These are phyloP conservation scores for Platyscapa corneri DNA, from an alignment of 1,140 invertebrate genomes.

Conservation along the genomic window DNA sequence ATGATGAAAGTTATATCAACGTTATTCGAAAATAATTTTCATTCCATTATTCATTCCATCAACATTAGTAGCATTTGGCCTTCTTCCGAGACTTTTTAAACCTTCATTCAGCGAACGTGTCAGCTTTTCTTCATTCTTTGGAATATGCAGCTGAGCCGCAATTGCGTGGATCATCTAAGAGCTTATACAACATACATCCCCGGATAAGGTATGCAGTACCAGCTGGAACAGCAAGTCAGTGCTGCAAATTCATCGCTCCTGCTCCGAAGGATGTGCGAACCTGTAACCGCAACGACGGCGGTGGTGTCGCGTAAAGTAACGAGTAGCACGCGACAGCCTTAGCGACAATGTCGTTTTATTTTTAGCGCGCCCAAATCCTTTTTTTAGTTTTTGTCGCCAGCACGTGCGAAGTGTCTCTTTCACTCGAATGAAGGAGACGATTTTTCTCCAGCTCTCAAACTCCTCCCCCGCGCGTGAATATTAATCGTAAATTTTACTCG, in stretches of 20 bases:
- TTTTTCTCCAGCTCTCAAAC: constrained; percentile 23
- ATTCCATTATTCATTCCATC: too few relatives aligned
- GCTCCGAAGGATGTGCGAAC: not conserved
- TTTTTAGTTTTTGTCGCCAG: not conserved
- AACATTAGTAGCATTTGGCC: too few relatives aligned
- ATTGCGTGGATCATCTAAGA: not conserved
- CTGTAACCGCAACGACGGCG: not conserved
- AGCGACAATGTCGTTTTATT: not conserved
- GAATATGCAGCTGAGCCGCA: not conserved
- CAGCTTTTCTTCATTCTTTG: not conserved
- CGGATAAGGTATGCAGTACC: not conserved
- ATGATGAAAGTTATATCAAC: too few relatives aligned
- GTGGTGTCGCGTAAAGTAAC: not conserved
- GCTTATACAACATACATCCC: not conserved
- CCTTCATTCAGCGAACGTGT: not conserved
- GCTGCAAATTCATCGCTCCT: not conserved
- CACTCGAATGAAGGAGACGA: constrained; percentile 16
- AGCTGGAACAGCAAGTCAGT: not conserved
- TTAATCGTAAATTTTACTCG: constrained; percentile 1
- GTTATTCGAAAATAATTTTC: too few relatives aligned
- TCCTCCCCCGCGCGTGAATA: not conserved
- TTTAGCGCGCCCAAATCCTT: not conserved
- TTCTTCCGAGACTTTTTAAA: not conserved
- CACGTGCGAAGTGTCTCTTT: not conserved
- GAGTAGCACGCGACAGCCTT: not conserved